These are phyloP conservation scores for Brachycybe producta DNA, from an alignment of 2,888 invertebrate species.

Conservation along the genomic window DNA sequence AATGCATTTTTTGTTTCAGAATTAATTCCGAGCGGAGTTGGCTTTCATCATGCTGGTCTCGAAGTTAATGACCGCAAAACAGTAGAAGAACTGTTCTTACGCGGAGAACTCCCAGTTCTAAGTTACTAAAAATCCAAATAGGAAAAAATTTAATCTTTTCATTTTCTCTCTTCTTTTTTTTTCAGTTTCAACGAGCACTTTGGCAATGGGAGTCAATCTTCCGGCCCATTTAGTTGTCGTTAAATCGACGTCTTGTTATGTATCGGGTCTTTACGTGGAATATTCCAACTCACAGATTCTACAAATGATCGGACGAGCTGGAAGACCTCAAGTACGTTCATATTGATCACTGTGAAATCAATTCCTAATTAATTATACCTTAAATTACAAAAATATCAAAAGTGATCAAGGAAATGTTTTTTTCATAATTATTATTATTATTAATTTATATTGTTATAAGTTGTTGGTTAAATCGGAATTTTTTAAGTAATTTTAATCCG, in stretches of 20 bases:
- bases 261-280: conserved; percentile 48
- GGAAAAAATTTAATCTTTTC: not conserved
- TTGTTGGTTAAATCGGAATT: too few relatives aligned
- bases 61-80: conserved; percentile 47
- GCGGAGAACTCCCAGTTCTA: conserved; percentile 52
- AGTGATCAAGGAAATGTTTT: too few relatives aligned
- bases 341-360: not conserved
- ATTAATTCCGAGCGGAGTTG: conserved; percentile 49
- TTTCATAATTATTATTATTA: too few relatives aligned
- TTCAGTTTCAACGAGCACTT: conserved; percentile 36
- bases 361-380: not conserved
- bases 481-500: too few relatives aligned
- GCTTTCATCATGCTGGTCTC: conserved; percentile 67
- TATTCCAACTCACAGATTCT: conserved; percentile 58
- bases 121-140: conserved; percentile 34
- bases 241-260: conserved; percentile 62
- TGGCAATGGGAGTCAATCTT: conserved; percentile 70
- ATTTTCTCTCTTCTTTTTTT: conserved; percentile 3
- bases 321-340: conserved; percentile 44
- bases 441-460: too few relatives aligned
- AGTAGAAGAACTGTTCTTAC: conserved; percentile 53
- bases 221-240: conserved; percentile 70
- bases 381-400: too few relatives aligned
- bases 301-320: conserved; percentile 75
- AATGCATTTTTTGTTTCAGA: conserved; percentile 28